These are phyloP conservation scores for Clytia hemisphaerica DNA, from an alignment of 30 jellyfish, hydroid and myxozoan species.

Conservation along the genomic window DNA sequence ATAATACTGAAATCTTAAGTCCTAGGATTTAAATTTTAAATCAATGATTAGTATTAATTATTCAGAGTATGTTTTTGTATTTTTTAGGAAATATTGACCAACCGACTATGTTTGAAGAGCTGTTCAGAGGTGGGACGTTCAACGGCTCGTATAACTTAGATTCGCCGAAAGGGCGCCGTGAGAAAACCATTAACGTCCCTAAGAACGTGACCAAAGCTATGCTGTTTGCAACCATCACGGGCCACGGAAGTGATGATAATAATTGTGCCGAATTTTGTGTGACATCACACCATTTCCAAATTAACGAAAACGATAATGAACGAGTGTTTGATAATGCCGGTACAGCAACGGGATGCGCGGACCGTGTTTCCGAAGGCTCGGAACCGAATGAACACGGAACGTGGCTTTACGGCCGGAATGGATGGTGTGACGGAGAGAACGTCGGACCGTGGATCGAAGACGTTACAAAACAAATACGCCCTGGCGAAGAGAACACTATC, in stretches of 20 bases:
- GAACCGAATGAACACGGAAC: slow-evolving; percentile 99
- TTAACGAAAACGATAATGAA: slow-evolving; percentile 61
- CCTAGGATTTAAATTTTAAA: too few relatives aligned
- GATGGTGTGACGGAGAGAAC: slow-evolving; percentile 99
- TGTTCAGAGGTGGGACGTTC: slow-evolving; percentile 83
- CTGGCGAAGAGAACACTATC: slow-evolving; percentile 43
- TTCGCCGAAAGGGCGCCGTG: slow-evolving; percentile 41
- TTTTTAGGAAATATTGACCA: slow-evolving; percentile 23
- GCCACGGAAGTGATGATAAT: slow-evolving; percentile 96
- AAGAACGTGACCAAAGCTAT: slow-evolving; percentile 54
- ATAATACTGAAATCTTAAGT: too few relatives aligned
- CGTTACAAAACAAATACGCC: slow-evolving; percentile 66
- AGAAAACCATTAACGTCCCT: slow-evolving; percentile 58
- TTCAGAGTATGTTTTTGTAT: too few relatives aligned
- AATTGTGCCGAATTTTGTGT: slow-evolving; percentile 98
- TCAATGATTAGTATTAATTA: too few relatives aligned
- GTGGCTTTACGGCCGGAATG: slow-evolving; percentile 97
- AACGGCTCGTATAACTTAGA: slow-evolving; percentile 74
- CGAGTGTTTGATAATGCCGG: slow-evolving; percentile 94
- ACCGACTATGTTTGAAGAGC: slow-evolving; percentile 56
- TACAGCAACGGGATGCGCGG: slow-evolving; percentile 97
- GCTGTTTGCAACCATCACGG: slow-evolving; percentile 73
- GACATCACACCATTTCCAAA: slow-evolving; percentile 75
- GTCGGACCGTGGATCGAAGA: slow-evolving; percentile 97
- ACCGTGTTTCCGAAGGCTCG: slow-evolving; percentile 78